phyloP scores from a whole-genome alignment of 1,140 invertebrate species.

The Brachionus plicatilis region DNA sequence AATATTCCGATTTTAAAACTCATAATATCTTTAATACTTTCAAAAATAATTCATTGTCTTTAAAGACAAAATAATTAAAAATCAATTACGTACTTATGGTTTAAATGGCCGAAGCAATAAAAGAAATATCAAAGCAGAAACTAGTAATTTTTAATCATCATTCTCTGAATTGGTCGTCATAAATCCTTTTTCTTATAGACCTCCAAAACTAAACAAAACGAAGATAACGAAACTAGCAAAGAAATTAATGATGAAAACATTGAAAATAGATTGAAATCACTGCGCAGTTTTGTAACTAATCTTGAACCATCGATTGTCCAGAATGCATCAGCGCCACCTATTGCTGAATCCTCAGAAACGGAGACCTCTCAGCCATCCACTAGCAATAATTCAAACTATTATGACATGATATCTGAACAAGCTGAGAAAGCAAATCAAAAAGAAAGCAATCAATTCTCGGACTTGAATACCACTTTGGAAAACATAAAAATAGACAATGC shows the following conservation, averaged over 20 bases:
- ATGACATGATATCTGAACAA: neutral
- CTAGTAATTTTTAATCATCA: neutral
- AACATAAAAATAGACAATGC: neutral
- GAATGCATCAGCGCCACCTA: neutral
- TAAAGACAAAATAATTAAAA: neutral
- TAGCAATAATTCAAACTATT: neutral
- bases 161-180: neutral
- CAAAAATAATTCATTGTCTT: neutral
- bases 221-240: neutral
- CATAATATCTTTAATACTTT: neutral
- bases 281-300: slow-evolving; percentile 24
- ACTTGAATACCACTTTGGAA: neutral
- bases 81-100: neutral
- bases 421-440: neutral
- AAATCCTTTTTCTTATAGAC: neutral
- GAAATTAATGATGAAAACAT: neutral
- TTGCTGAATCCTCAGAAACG: neutral
- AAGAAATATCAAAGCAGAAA: slow-evolving; percentile 25
- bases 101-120: slow-evolving; percentile 35
- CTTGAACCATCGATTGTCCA: neutral
- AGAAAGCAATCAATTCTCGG: neutral
- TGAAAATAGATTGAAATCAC: slow-evolving; percentile 10
- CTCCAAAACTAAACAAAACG: neutral
- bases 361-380: neutral
- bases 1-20: neutral